Base-by-base conservation (phyloP, 1,140 invertebrate species). In the Drosophila jambulina region DNA sequence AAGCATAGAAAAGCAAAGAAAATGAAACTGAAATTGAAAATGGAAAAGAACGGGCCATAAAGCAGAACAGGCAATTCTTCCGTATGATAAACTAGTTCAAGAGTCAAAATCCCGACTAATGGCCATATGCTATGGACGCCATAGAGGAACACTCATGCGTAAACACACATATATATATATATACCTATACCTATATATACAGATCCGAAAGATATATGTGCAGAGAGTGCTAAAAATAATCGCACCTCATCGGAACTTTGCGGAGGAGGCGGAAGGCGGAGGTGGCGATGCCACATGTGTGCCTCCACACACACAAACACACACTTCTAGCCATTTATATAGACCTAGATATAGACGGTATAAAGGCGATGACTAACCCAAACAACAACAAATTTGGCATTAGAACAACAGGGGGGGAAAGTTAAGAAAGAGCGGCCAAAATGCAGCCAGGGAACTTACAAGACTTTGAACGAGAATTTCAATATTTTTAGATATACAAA, bases 331-430 rank as follows among this genome's bases (percentile, higher is more conserved):
- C 56, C 46, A 54, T 56, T 57, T 57, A 75, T 61, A 74, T 58
- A 78, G 45, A 54, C 38, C 45, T 59, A 77, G 40, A 71, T 62
- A 53, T 51, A 76, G 60, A 45, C 61, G 77, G 48, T 67, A 57
- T 78, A 68, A 59, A 45, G n/a, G n/a, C 21, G 56, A 85, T 88
- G 83, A 88, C 75, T 86, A 83, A 88, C 70, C 83, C 79, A 86
- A 56, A 56, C 32, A 56, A 53, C 51, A 53, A 87, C 78, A 82
- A 86, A 86, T 85, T 76, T 85, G 78, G 82, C 82, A 60, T 32
- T n/a, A 49, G 19, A 36, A 60, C 43, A 38, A 43, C 56, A 49
- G 21, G 46, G 36, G 27, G 42, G 15, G 6, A 25, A 46, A 48
- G 68, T 58, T 58, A 69, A 21, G 46, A 43, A 34, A 71, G 38